Percentiles rank a stretch among this genome's conserved stretches.
Evolutionary conservation across 2,797 vertebrate species (phyloP).

Genomic region (Lagothrix lagotricha): DNA sequence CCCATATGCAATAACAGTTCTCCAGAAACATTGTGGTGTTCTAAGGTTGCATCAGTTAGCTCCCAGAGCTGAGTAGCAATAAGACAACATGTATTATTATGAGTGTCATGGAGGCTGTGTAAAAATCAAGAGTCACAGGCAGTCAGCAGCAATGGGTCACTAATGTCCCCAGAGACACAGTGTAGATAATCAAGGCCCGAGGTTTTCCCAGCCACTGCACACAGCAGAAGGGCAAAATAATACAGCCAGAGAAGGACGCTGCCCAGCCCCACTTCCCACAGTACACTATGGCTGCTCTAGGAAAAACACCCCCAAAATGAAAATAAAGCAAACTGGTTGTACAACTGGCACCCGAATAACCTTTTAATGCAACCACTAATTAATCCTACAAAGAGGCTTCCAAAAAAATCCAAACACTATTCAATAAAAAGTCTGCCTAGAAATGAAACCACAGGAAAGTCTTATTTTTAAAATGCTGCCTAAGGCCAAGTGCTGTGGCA

Average conservation of each 20-base stretch:
- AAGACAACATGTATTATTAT: conserved; percentile 85
- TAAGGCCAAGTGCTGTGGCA: no score
- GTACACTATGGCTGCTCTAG: conserved; percentile 70
- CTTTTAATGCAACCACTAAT: not conserved
- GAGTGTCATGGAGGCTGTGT: conserved; percentile 88
- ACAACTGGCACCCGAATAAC: not conserved
- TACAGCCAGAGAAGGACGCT: conserved; percentile 85
- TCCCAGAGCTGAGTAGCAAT: conserved; percentile 74
- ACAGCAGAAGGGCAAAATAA: conserved; percentile 88
- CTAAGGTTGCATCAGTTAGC: conserved; percentile 53
- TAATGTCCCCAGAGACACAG: conserved; percentile 74
- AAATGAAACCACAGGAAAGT: not conserved
- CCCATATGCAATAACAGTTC: conserved; percentile 63
- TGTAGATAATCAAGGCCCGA: conserved; percentile 82
- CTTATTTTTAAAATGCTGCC: not conserved
- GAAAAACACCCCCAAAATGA: conserved; percentile 70
- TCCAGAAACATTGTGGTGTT: conserved; percentile 67
- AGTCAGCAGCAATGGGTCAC: conserved; percentile 84
- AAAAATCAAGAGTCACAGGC: conserved; percentile 87
- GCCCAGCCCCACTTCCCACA: conserved; percentile 81
- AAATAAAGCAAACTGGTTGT: not conserved
- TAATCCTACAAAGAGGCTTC: not conserved
- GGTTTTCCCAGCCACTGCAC: conserved; percentile 84
- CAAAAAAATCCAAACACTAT: not conserved
- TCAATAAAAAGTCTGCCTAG: not conserved